phyloP scores from a whole-genome alignment of 2,113 vertebrate species.

The Copsychus sechellarum region DNA sequence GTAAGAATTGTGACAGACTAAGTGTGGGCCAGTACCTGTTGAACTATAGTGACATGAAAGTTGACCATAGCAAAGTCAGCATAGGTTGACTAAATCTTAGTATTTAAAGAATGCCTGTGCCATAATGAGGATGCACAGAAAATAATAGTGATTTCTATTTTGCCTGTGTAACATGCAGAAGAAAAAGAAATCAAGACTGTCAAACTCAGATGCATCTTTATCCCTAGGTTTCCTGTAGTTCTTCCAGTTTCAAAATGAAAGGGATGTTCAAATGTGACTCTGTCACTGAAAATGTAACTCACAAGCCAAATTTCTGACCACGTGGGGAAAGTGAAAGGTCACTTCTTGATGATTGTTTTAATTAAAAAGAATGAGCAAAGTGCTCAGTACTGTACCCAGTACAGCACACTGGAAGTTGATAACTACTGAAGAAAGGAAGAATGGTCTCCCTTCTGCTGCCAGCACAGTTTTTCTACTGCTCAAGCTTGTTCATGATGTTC shows the following conservation, averaged over 20 bases:
- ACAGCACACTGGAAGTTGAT: rapidly evolving
- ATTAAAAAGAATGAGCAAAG: not conserved
- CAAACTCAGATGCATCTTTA: not conserved
- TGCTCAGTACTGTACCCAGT: not conserved
- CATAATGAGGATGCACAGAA: not conserved
- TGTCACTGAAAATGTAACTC: not conserved
- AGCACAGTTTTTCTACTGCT: not conserved
- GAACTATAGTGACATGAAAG: not conserved
- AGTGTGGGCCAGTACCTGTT: not conserved
- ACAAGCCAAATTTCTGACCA: not conserved
- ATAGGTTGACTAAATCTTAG: not conserved
- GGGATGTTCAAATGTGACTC: not conserved
- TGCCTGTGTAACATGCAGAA: not conserved
- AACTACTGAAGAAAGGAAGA: not conserved
- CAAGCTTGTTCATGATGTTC: not conserved
- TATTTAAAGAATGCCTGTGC: not conserved
- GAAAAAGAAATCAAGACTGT: not conserved
- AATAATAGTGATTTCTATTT: not conserved
- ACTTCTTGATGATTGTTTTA: not conserved
- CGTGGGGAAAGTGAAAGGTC: not conserved
- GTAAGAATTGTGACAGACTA: not conserved
- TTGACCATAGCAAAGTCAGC: not conserved
- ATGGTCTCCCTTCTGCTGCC: not conserved
- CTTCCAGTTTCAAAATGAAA: not conserved
- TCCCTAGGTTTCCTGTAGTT: not conserved